phyloP scores from a whole-genome alignment of 2,113 vertebrate species.

The Shinisaurus crocodilurus region DNA sequence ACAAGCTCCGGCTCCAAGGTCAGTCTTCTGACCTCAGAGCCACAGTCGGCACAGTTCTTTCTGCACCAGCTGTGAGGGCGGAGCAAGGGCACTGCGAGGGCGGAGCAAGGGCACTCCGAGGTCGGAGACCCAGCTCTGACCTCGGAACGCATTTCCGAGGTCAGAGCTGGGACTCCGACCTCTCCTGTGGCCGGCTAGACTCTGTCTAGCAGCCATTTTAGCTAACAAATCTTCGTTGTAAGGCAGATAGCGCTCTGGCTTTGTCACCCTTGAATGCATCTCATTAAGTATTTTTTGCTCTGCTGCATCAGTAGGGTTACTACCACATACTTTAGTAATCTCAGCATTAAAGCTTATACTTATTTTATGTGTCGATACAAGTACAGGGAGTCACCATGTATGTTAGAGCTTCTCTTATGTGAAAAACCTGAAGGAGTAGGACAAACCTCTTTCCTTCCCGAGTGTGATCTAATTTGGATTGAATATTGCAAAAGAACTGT shows the following conservation, averaged over 20 bases:
- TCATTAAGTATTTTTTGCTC: not conserved
- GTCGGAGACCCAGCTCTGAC: no score
- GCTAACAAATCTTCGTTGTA: not conserved
- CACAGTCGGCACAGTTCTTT: no score
- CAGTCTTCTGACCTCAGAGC: no score
- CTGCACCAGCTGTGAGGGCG: no score
- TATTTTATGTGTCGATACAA: not conserved
- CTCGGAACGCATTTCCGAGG: no score
- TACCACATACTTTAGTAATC: accelerated
- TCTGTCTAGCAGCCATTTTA: no score
- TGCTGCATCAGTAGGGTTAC: not conserved
- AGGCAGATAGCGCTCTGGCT: not conserved
- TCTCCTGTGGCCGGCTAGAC: no score
- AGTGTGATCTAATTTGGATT: not conserved
- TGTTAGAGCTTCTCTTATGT: not conserved
- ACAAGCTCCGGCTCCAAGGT: no score
- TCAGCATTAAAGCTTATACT: not conserved
- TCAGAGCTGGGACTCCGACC: no score
- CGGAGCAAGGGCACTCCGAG: no score
- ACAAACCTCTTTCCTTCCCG: not conserved
- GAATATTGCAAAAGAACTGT: not conserved
- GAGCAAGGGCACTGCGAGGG: no score
- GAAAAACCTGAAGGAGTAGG: accelerated
- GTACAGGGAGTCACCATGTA: not conserved
- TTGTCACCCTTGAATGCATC: not conserved